phyloP scores from a whole-genome alignment of 2,888 invertebrate genomes.

The Ctenicera cuprea region DNA sequence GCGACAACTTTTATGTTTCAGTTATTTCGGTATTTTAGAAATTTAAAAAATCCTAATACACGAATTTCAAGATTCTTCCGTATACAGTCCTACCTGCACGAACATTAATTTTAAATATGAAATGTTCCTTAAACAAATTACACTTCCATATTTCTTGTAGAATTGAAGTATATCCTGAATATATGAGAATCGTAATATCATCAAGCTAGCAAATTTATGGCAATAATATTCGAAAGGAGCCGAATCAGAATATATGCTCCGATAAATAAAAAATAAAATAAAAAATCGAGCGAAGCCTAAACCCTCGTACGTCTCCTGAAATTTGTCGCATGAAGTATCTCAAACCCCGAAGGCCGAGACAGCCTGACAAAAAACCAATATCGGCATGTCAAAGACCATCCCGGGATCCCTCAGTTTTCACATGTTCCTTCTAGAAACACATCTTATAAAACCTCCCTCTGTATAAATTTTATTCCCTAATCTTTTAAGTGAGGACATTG shows the following conservation, averaged over 20 bases:
- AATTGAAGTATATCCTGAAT: not conserved
- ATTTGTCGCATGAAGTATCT: conserved; percentile 20
- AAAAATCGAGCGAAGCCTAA: not conserved
- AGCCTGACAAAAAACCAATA: conserved; percentile 17
- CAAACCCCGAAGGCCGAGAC: not conserved
- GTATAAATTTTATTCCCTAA: too few species aligned
- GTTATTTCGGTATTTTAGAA: too few species aligned
- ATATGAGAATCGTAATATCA: conserved; percentile 1
- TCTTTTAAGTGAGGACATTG: not conserved
- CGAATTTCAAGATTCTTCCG: too few species aligned
- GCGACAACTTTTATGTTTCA: too few species aligned
- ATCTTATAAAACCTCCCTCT: not conserved
- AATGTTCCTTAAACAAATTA: too few species aligned
- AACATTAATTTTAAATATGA: too few species aligned
- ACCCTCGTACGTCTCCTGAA: conserved; percentile 4
- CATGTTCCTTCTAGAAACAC: not conserved
- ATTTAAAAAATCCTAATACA: too few species aligned
- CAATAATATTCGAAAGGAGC: not conserved
- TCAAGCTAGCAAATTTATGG: not conserved
- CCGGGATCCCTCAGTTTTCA: not conserved
- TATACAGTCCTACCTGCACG: too few species aligned
- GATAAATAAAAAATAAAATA: conserved; percentile 12
- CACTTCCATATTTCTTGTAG: too few species aligned
- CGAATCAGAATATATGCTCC: not conserved
- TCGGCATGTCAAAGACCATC: conserved; percentile 16